Evolutionary conservation across 2,113 vertebrate species (phyloP).

Genomic region (Trichomycterus rosablanca): DNA sequence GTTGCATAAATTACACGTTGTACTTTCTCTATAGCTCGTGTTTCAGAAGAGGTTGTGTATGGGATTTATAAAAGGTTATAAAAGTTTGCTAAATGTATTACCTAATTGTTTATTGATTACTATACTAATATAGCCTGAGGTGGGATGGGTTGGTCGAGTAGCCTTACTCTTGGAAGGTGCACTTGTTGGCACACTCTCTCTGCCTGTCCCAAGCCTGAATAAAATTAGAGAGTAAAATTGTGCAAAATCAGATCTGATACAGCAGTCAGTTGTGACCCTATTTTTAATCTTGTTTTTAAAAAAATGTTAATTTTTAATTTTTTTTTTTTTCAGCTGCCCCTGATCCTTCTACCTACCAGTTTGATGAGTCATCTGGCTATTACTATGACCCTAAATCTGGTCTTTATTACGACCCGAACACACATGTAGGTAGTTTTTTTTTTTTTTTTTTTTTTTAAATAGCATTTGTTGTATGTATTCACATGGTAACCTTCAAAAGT

Average conservation of each 20-base stretch:
- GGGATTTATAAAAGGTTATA: too few species aligned
- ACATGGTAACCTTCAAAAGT: not conserved
- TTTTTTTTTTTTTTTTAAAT: not conserved
- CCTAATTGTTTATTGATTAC: too few species aligned
- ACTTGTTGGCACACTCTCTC: too few species aligned
- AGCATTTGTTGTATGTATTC: not conserved
- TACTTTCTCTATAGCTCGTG: too few species aligned
- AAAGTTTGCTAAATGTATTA: too few species aligned
- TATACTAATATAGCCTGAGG: too few species aligned
- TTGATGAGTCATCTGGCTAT: slow-evolving; percentile 94
- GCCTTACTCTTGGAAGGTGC: not conserved
- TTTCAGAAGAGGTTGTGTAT: too few species aligned
- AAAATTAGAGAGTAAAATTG: too few species aligned
- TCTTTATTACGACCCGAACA: slow-evolving; percentile 93
- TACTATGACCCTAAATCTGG: slow-evolving; percentile 93
- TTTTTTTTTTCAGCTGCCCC: slow-evolving; percentile 73
- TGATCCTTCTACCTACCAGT: slow-evolving; percentile 93
- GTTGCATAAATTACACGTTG: too few species aligned
- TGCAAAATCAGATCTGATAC: not conserved
- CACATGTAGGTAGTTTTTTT: slow-evolving; percentile 73
- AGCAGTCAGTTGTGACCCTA: not conserved
- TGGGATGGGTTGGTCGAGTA: too few species aligned
- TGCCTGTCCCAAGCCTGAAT: too few species aligned
- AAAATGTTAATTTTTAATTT: slow-evolving; percentile 16
- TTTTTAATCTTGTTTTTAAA: not conserved